Conservation (phyloP, 2,797 vertebrate species). For the Hylomyscus alleni region DNA sequence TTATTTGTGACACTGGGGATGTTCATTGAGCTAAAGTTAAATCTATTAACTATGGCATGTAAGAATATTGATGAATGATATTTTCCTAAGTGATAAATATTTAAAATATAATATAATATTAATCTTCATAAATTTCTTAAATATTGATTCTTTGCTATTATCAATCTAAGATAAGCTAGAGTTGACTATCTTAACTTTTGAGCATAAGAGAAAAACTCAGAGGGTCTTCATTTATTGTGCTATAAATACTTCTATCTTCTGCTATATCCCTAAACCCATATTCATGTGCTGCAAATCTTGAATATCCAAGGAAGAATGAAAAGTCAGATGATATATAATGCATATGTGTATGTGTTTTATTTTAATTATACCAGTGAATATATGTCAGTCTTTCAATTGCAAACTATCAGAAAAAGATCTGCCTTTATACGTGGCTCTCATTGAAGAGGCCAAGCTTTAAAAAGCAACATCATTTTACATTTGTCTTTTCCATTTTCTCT, state of each 20-base stretch:
- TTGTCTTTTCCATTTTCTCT: slow-evolving; percentile 38
- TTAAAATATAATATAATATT: slow-evolving; percentile 39
- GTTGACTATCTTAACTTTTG: not conserved
- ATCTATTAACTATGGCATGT: not conserved
- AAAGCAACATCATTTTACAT: slow-evolving; percentile 63
- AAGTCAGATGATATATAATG: slow-evolving; percentile 15
- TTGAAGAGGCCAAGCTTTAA: slow-evolving; percentile 43
- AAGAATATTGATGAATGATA: not conserved
- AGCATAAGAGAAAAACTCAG: not conserved
- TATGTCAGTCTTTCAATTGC: not conserved
- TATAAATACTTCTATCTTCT: slow-evolving; percentile 45
- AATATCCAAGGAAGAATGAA: slow-evolving; percentile 58
- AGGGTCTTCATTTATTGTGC: not conserved
- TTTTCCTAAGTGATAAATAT: not conserved
- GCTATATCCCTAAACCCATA: slow-evolving; percentile 49
- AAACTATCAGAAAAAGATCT: slow-evolving; percentile 48
- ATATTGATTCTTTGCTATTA: not conserved
- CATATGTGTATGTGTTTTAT: too few species aligned
- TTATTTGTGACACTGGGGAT: not conserved
- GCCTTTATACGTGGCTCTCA: slow-evolving; percentile 13
- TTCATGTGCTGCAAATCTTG: not conserved
- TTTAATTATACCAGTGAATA: slow-evolving; percentile 39
- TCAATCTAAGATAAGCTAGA: not conserved
- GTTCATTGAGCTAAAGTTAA: slow-evolving; percentile 27
- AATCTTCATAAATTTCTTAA: slow-evolving; percentile 18